Percentiles rank a stretch among this genome's conserved stretches.
phyloP scores from a whole-genome alignment of 1,140 invertebrate species.

The Neoseiulus cucumeris region DNA sequence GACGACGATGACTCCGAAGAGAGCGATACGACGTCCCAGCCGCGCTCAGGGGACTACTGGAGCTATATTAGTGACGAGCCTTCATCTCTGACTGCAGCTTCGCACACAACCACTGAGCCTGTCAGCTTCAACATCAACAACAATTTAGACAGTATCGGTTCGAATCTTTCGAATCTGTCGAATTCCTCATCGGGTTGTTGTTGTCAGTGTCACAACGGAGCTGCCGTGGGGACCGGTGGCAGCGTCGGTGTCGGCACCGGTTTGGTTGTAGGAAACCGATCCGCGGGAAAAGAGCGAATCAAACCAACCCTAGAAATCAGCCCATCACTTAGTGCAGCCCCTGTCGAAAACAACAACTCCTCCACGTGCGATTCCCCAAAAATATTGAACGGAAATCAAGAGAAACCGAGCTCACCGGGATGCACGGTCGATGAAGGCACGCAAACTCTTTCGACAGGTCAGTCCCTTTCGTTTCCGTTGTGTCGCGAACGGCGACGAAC shows the following conservation, averaged over 20 bases:
- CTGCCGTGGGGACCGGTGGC: neutral
- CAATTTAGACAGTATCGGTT: neutral
- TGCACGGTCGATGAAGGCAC: conserved; percentile 34
- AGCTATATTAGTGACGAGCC: conserved; percentile 41
- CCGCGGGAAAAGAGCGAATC: neutral
- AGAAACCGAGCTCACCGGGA: conserved; percentile 8
- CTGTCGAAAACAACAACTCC: conserved; percentile 8
- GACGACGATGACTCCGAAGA: conserved; percentile 15
- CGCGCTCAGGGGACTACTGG: conserved; percentile 16
- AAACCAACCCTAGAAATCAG: neutral
- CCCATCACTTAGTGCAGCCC: neutral
- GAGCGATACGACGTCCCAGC: conserved; percentile 29
- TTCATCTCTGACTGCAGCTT: conserved; percentile 16
- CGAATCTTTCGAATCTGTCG: neutral
- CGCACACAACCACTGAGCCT: conserved; percentile 13
- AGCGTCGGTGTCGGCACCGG: neutral
- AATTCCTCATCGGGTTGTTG: conserved; percentile 17
- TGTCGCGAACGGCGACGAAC: neutral
- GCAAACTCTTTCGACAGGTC: conserved; percentile 69
- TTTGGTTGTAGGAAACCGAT: neutral
- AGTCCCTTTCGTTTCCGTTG: neutral
- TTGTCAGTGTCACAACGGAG: conserved; percentile 20
- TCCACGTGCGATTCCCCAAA: neutral
- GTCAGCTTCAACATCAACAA: neutral
- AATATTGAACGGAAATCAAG: neutral